phyloP scores from a whole-genome alignment of 2,888 invertebrate genomes.

The Eristalis arbustorum region DNA sequence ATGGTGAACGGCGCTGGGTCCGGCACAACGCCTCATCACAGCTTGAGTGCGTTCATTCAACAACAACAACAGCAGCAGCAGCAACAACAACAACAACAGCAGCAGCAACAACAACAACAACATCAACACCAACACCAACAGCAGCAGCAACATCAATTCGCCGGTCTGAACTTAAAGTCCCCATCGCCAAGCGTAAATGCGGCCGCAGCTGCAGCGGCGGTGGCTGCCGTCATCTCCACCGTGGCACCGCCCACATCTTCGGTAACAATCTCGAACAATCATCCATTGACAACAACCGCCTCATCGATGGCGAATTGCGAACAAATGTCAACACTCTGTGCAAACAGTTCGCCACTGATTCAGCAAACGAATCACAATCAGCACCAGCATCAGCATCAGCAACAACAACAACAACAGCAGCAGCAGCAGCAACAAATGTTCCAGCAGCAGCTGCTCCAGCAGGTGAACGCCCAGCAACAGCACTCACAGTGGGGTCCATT shows the following conservation, averaged over 20 bases:
- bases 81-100: conserved; percentile 75
- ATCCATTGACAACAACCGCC: conserved; percentile 72
- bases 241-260: conserved; percentile 71
- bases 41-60: conserved; percentile 74
- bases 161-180: conserved; percentile 61
- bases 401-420: too few species aligned
- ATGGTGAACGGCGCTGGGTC: conserved; percentile 61
- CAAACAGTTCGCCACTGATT: conserved; percentile 69
- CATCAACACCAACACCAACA: conserved; percentile 76
- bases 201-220: conserved; percentile 72
- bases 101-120: conserved; percentile 74
- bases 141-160: conserved; percentile 70
- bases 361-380: conserved; percentile 45
- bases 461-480: conserved; percentile 75
- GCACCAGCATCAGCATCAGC: conserved; percentile 15
- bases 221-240: conserved; percentile 46
- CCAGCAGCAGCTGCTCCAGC: conserved; percentile 73
- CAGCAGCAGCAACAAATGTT: conserved; percentile 72
- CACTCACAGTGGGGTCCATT: conserved; percentile 79
- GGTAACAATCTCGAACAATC: conserved; percentile 47
- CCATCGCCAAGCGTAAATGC: conserved; percentile 74
- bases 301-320: conserved; percentile 71
- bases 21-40: conserved; percentile 73
- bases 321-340: conserved; percentile 72
- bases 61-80: conserved; percentile 76